Base-by-base conservation (phyloP, 1,140 invertebrate genomes). In the Cyrtorhinus lividipennis region DNA sequence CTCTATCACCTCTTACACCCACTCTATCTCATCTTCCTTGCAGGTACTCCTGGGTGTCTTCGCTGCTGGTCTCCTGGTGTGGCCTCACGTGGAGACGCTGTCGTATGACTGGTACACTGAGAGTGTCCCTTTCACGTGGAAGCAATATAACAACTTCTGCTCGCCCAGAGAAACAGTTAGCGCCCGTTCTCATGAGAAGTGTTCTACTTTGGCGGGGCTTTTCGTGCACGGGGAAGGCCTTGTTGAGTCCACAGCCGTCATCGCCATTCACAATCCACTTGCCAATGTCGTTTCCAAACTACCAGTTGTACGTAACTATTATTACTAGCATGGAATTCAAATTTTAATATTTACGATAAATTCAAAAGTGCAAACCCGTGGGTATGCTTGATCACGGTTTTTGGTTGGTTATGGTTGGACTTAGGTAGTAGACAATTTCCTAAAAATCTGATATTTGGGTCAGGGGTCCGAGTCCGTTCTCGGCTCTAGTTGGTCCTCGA, bases 171-270 rank as follows among this genome's bases (percentile, higher is more conserved):
- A 24, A 10, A 23, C 24, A 10, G 26, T 63, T 15, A 59, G 56
- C 25, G 77, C 77, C 2, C 75, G 78, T 26, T 80, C 83, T 0
- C 86, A 88, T 71, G 73, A 84, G 0, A 80, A 81, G 56, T 90
- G 87, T 67, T 76, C 81, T 0, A 76, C 84, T 44, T 70, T 88
- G 1, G 80, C 84, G 61, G 81, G 84, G 12, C 72, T 81, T 24
- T 72, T 76, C 1, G 75, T 88, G 2, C 77, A 80, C 38, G 88
- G 86, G 86, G 80, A 86, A 66, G 86, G 86, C 27, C 84, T 82
- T 67, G 78, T 88, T 0, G 78, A 78, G 1, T 81, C 84, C 58
- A 79, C 86, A 0, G 78, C 78, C 65, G 71, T 89, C 3, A 79
- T 74, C 48, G 79, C 75, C 12, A 76, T 86, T 1, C 73, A 72